Percentiles rank a stretch among this genome's conserved stretches.
These are phyloP conservation scores for Agriopis leucophaearia DNA, from an alignment of 2,888 invertebrate species.

Conservation along the genomic window DNA sequence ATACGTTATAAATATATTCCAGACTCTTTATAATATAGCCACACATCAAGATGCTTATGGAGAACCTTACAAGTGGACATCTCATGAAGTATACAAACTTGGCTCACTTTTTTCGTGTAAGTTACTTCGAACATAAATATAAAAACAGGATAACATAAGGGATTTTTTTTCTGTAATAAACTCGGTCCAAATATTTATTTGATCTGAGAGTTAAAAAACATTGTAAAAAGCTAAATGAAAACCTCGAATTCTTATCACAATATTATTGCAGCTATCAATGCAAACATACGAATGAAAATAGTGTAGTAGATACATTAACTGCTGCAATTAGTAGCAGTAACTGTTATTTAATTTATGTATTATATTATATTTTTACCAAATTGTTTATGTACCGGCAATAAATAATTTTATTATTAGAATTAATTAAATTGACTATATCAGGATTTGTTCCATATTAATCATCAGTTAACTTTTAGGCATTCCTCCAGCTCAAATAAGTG, in stretches of 20 bases:
- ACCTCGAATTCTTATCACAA: too few species aligned
- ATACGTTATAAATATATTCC: constrained; percentile 45
- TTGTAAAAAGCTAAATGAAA: too few species aligned
- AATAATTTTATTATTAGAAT: neutral
- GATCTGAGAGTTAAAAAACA: too few species aligned
- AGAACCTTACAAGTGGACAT: constrained; percentile 75
- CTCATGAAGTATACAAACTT: constrained; percentile 71
- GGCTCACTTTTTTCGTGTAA: constrained; percentile 69
- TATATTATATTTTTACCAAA: too few species aligned
- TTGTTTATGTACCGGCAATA: too few species aligned
- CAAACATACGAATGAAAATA: too few species aligned
- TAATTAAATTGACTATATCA: too few species aligned
- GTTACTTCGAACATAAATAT: constrained; percentile 33
- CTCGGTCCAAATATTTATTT: too few species aligned
- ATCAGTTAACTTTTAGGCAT: constrained; percentile 58
- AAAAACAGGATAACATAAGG: neutral
- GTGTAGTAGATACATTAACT: too few species aligned
- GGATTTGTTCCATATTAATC: neutral
- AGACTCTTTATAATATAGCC: constrained; percentile 75
- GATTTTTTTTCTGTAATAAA: neutral
- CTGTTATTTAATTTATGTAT: too few species aligned
- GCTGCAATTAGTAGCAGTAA: too few species aligned
- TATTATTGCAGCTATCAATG: too few species aligned
- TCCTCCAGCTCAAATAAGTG: constrained; percentile 68
- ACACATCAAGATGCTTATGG: constrained; percentile 71